A percentile compares a stretch with the other conserved stretches of the same genome.
Conservation (phyloP, 2,888 invertebrate species). For the Piscicola geometra region DNA sequence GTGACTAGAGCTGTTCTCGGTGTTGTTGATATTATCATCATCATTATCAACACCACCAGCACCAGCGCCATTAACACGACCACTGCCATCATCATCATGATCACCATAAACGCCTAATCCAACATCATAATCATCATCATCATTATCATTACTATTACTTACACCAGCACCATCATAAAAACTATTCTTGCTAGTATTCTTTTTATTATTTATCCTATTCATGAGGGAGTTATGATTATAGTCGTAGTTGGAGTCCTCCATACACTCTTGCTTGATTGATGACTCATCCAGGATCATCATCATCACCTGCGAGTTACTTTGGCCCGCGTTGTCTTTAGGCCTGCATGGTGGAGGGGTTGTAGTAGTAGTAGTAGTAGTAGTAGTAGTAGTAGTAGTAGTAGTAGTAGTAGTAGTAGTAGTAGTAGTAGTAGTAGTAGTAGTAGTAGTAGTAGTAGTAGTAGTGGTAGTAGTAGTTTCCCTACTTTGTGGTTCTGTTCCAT, state of each 20-base stretch:
- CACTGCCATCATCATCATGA: neutral
- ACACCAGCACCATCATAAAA: neutral
- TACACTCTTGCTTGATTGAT: slow-evolving; percentile 2
- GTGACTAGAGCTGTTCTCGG: neutral
- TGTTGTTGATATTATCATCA: neutral
- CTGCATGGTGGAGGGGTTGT: slow-evolving; percentile 12
- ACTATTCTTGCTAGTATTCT: neutral
- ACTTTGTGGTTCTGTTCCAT: neutral
- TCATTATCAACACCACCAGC: neutral
- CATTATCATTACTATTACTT: neutral
- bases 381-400: slow-evolving; percentile 32
- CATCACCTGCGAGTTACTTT: neutral
- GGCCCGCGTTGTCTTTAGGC: neutral
- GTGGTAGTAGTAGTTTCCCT: slow-evolving; percentile 24
- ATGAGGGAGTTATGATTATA: neutral
- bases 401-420: slow-evolving; percentile 33
- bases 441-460: slow-evolving; percentile 34
- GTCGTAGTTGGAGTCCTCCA: neutral
- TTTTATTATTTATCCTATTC: neutral
- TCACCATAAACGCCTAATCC: neutral
- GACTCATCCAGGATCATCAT: slow-evolving; percentile 4
- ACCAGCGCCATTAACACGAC: neutral
- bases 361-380: slow-evolving; percentile 31
- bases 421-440: slow-evolving; percentile 34
- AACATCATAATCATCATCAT: neutral